Evolutionary conservation across 2,113 vertebrate species (phyloP), one percentile per base, ranked within the genome.

Genomic region (Nothocercus julius): DNA sequence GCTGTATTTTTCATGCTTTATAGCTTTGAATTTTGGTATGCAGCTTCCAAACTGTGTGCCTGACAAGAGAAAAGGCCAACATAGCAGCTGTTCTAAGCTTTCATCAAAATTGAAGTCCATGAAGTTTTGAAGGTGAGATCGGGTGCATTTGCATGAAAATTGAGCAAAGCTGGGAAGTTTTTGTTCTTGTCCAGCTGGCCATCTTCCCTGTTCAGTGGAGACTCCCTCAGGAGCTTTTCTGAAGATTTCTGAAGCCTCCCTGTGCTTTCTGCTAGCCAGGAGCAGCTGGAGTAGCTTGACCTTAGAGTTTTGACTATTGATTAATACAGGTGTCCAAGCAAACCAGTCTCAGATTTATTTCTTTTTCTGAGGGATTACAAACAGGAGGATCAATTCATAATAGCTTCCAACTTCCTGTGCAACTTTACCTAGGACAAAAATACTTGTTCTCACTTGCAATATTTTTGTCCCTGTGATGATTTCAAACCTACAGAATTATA

Each of bases 301-400:
- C 25, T n/a, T 13, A 17, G 54, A 11, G 4, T 54, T 6, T 5
- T 61, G 30, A 13, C 20, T 28, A 0, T 30, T 16, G 11, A 3
- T 34, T n/a, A 30, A 56, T 22, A 19, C 54, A 30, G 44, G 28
- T 30, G 34, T 32, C n/a, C 7, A 3, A 11, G 22, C 53, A 51
- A 42, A 69, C 21, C 44, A 40, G 1, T 6, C 28, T 47, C 64
- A 0, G 9, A 53, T 74, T n/a, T 54, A 7, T 47, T 90, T 61
- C 56, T 17, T 45, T 68, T 3, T 14, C 30, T 38, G 44, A 49
- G 75, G 14, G 15, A 9, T 21, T 30, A 21, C 1, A 1, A 38
- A 10, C 3, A 67, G 7, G 45, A 27, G 64, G 4, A 3, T 18
- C 5, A 18, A 19, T 32, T 68, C 38, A 38, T 18, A 68, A 59